Evolutionary conservation across 2,888 invertebrate species (phyloP).

Genomic region (Ornithoptera priamus): DNA sequence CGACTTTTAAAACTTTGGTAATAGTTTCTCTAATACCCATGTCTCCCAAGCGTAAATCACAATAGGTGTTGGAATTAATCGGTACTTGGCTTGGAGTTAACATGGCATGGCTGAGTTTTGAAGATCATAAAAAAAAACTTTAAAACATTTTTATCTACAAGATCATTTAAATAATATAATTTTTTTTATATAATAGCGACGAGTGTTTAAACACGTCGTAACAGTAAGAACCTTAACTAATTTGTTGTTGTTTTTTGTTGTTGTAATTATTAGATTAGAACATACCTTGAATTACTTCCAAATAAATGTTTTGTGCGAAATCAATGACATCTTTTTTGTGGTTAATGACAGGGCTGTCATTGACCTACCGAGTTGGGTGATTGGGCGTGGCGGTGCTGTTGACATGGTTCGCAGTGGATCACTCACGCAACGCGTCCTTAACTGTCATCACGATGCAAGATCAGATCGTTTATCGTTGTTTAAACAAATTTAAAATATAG

Average conservation of each 20-base stretch:
- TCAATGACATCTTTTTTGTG: background rate
- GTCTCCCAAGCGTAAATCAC: no score
- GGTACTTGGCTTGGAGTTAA: no score
- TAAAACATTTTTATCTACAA: no score
- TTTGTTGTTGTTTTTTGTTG: background rate
- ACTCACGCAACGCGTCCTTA: slow-evolving; percentile 70
- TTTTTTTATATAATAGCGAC: no score
- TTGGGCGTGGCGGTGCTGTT: slow-evolving; percentile 62
- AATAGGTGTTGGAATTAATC: no score
- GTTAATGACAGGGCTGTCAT: slow-evolving; percentile 38
- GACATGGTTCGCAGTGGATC: slow-evolving; percentile 68
- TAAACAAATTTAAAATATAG: background rate
- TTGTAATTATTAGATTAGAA: background rate
- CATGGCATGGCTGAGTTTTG: no score
- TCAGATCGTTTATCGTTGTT: background rate
- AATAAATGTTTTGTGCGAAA: background rate
- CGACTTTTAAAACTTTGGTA: no score
- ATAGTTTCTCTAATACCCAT: no score
- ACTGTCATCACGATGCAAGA: slow-evolving; percentile 19
- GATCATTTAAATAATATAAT: no score
- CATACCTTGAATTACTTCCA: background rate
- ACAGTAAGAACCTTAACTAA: background rate
- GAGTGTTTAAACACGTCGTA: no score
- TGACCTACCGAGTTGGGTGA: slow-evolving; percentile 51
- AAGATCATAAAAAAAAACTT: no score